Evolutionary conservation across 2,113 vertebrate genomes (phyloP), one percentile per base, ranked within the genome.

Genomic region (Elephantulus edwardii): DNA sequence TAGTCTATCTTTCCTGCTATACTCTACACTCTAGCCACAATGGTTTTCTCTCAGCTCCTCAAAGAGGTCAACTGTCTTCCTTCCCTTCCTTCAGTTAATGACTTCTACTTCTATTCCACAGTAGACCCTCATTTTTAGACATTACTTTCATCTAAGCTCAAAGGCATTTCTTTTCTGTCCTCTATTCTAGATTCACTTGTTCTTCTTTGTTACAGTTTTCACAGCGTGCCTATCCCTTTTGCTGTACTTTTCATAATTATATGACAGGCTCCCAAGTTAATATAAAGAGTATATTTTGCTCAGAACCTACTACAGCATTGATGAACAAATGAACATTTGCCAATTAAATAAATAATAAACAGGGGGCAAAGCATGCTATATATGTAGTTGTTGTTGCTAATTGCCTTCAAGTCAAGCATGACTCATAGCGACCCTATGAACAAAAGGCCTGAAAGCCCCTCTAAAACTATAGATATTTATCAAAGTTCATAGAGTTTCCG

Each of bases 281-380:
- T 1, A 92, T 46, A 66, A 89, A 64, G 7, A 44, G 8, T 26
- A 2, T 46, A 82, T 71, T 86, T 78, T 88, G 20, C 40, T 50
- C 13, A 82, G 64, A 28, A 66, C 35, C 46, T 62, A 26, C 24
- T 56, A 33, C 17, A 60, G 52, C 11, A 13, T 38, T 35, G 56
- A 75, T 6, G n/a, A 50, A 26, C 64, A 24, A 70, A 6, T 68
- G 14, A 46, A 1, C 56, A 91, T 66, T 52, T 78, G 35, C 28
- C 64, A 91, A 91, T 46, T 79, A 91, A 66, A 88, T 92, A 46
- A 86, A 77, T 76, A 46, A 66, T n/a, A 85, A 50, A 82, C 54
- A 54, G 40, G 9, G 38, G 35, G 11, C 13, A 3, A 33, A 28
- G 40, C 44, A 38, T 77, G 42, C n/a, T 42, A 85, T 7, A 48